Conservation (phyloP, 2,888 invertebrate genomes). For the Drosophila anceps region DNA sequence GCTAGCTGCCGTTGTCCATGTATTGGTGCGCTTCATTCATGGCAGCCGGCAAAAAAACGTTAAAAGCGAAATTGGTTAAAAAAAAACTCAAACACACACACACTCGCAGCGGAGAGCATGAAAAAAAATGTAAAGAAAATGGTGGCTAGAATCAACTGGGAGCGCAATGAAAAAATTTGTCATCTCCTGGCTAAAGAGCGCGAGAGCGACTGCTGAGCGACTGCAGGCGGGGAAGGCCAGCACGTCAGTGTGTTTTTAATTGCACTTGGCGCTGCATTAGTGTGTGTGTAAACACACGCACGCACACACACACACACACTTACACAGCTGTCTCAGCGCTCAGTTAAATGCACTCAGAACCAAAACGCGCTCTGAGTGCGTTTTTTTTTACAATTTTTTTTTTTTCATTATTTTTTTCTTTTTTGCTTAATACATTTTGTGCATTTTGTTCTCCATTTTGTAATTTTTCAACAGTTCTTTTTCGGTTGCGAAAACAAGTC, state of each 20-base stretch:
- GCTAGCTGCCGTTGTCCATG: slow-evolving; percentile 46
- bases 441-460: slow-evolving; percentile 76
- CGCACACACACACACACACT: slow-evolving; percentile 21
- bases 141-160: slow-evolving; percentile 58
- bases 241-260: slow-evolving; percentile 77
- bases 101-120: slow-evolving; percentile 21
- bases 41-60: slow-evolving; percentile 78
- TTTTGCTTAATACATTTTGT: slow-evolving; percentile 37
- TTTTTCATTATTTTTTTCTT: slow-evolving; percentile 28
- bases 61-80: slow-evolving; percentile 80
- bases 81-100: slow-evolving; percentile 21
- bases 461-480: slow-evolving; percentile 66
- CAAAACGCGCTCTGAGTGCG: slow-evolving; percentile 49
- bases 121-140: slow-evolving; percentile 67
- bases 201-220: slow-evolving; percentile 46
- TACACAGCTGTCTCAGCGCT: slow-evolving; percentile 35
- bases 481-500: slow-evolving; percentile 67
- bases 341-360: slow-evolving; percentile 59
- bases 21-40: slow-evolving; percentile 77
- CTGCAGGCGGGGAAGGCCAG: slow-evolving; percentile 50
- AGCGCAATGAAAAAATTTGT: slow-evolving; percentile 54
- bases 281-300: slow-evolving; percentile 35
- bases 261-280: slow-evolving; percentile 56
- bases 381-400: slow-evolving; percentile 31
- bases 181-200: slow-evolving; percentile 40